Evolutionary conservation across 2,888 invertebrate genomes (phyloP).

Genomic region (Autographa pulchrina): DNA sequence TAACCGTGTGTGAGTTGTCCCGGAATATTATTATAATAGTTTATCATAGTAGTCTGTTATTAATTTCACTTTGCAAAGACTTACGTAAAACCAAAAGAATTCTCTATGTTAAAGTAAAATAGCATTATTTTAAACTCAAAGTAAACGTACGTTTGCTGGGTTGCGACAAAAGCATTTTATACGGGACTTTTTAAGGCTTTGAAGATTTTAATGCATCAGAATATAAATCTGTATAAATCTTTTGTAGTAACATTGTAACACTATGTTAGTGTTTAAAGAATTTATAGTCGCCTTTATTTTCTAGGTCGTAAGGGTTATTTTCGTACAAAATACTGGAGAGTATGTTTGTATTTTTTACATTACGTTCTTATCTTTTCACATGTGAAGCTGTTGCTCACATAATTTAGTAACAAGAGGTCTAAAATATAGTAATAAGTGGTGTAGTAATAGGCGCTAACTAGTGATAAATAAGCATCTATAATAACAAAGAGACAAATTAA

Average conservation of each 20-base stretch:
- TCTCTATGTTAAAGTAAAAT: slow-evolving; percentile 6
- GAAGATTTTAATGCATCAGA: slow-evolving; percentile 32
- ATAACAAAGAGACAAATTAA: no score
- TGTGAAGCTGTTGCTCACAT: no score
- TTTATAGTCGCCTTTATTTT: background rate
- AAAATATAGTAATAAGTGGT: no score
- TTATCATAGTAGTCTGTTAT: background rate
- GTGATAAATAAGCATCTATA: no score
- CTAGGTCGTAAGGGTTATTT: background rate
- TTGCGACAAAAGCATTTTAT: slow-evolving; percentile 25
- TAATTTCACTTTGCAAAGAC: background rate
- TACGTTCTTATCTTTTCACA: no score
- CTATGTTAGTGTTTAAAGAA: slow-evolving; percentile 1
- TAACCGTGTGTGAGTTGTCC: no score
- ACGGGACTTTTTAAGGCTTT: slow-evolving; percentile 15
- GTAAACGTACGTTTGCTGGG: slow-evolving; percentile 31
- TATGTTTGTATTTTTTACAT: no score
- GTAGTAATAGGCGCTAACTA: no score
- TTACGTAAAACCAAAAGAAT: background rate
- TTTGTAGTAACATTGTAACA: background rate
- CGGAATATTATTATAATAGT: no score
- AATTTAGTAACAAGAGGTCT: no score
- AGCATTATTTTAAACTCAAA: slow-evolving; percentile 17
- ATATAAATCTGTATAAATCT: slow-evolving; percentile 5
- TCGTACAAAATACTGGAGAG: background rate